Percentiles rank a stretch among this genome's conserved stretches.
phyloP scores from a whole-genome alignment of 2,113 vertebrate species.

The Epinephelus cyanopodus region DNA sequence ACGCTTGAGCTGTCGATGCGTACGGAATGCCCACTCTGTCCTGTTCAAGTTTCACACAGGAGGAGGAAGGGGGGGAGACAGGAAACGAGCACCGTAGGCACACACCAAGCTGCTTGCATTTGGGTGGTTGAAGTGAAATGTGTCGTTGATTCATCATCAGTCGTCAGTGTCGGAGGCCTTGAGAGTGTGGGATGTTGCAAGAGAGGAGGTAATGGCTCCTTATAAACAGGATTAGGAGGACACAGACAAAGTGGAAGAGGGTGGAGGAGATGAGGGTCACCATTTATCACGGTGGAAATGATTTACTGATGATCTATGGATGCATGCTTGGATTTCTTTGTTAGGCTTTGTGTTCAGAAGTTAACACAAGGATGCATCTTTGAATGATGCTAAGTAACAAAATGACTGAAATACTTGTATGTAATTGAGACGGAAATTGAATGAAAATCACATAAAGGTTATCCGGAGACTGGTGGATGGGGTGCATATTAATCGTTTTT shows the following conservation, averaged over 20 bases:
- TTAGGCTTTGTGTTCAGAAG: not conserved
- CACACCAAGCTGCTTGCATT: constrained; percentile 40
- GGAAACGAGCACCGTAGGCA: not conserved
- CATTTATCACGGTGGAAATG: constrained; percentile 45
- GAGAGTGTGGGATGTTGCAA: constrained; percentile 40
- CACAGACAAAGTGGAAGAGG: constrained; percentile 28
- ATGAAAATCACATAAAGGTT: constrained; percentile 6
- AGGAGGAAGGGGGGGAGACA: not conserved
- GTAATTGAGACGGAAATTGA: not conserved
- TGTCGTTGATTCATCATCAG: constrained; percentile 68
- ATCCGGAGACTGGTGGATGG: not conserved
- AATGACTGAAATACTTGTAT: not conserved
- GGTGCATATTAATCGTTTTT: not conserved
- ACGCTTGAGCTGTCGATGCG: constrained; percentile 75
- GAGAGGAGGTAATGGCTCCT: constrained; percentile 61
- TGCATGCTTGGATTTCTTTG: constrained; percentile 37
- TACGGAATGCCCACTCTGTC: constrained; percentile 58
- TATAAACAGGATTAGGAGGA: constrained; percentile 52
- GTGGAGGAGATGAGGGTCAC: constrained; percentile 9
- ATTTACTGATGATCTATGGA: constrained; percentile 44
- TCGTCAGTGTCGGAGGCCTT: constrained; percentile 56
- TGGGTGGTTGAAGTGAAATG: constrained; percentile 52
- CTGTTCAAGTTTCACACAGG: constrained; percentile 43
- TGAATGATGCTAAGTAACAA: not conserved
- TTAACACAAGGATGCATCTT: not conserved